Conservation (phyloP, 2,888 invertebrate genomes). For the Copidosoma aretas region DNA sequence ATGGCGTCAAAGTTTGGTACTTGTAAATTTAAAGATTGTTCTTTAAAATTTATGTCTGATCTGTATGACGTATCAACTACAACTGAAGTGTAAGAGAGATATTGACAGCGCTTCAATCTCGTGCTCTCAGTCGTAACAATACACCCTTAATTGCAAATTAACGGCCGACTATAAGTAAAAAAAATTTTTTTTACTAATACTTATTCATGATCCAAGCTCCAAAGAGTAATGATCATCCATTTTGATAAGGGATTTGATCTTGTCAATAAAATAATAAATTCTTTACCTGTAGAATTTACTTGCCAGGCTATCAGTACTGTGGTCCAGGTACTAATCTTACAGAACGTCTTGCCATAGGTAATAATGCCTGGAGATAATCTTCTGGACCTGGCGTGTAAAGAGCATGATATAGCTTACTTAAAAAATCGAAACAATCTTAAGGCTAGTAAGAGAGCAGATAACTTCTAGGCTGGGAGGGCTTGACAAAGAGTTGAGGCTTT, state of each 20-base stretch:
- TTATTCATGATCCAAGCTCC: background rate
- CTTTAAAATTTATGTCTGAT: too few species aligned
- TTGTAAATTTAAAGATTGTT: too few species aligned
- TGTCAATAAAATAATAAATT: background rate
- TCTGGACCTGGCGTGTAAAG: background rate
- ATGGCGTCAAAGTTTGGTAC: too few species aligned
- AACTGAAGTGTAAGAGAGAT: too few species aligned
- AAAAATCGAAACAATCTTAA: background rate
- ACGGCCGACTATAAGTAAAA: too few species aligned
- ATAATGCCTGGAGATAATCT: background rate
- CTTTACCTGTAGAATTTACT: background rate
- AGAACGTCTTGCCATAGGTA: conserved; percentile 42
- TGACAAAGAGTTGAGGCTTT: background rate
- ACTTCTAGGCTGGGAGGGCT: background rate
- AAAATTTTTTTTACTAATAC: background rate
- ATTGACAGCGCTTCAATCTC: too few species aligned
- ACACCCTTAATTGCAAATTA: too few species aligned
- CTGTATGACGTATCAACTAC: too few species aligned
- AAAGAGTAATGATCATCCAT: background rate
- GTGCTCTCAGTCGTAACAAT: too few species aligned
- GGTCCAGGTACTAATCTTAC: conserved; percentile 43
- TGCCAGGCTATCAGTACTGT: conserved; percentile 3
- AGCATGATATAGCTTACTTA: background rate
- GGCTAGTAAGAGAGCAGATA: background rate
- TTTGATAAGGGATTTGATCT: background rate